These are phyloP conservation scores for Melinaea marsaeus DNA, from an alignment of 2,888 invertebrate genomes.

Conservation along the genomic window DNA sequence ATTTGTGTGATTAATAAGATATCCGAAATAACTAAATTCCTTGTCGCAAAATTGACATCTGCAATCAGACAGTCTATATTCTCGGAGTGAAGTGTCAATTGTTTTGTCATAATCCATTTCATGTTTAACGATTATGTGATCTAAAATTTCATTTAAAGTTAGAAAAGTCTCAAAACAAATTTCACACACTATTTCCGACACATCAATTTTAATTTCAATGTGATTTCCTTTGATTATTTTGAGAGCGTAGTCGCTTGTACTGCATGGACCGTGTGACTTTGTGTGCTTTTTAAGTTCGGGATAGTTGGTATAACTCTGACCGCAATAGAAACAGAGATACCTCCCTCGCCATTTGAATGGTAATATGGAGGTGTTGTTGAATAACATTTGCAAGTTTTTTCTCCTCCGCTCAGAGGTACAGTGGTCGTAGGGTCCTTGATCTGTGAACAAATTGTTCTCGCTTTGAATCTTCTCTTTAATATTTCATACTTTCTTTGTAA, in stretches of 20 bases:
- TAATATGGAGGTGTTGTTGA: slow-evolving; percentile 63
- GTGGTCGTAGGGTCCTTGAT: slow-evolving; percentile 54
- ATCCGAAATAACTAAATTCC: slow-evolving; percentile 53
- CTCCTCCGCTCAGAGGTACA: slow-evolving; percentile 55
- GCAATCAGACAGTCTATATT: slow-evolving; percentile 54
- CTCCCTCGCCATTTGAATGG: slow-evolving; percentile 69
- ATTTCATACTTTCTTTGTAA: slow-evolving; percentile 11
- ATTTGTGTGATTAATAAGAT: slow-evolving; percentile 57
- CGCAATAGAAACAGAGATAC: slow-evolving; percentile 65
- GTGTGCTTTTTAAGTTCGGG: slow-evolving; percentile 60
- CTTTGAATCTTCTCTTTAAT: slow-evolving; percentile 44
- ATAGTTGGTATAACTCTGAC: slow-evolving; percentile 50
- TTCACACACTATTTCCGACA: slow-evolving; percentile 59
- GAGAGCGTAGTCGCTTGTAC: slow-evolving; percentile 50
- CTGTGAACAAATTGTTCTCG: slow-evolving; percentile 66
- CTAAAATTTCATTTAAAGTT: slow-evolving; percentile 48
- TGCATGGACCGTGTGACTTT: slow-evolving; percentile 52
- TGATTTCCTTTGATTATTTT: slow-evolving; percentile 54
- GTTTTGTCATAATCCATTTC: slow-evolving; percentile 53
- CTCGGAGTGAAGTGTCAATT: slow-evolving; percentile 52
- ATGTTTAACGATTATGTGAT: slow-evolving; percentile 60
- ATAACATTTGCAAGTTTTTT: slow-evolving; percentile 63
- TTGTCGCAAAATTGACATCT: slow-evolving; percentile 54
- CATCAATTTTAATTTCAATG: slow-evolving; percentile 59
- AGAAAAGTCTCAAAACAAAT: slow-evolving; percentile 55